phyloP scores from a whole-genome alignment of 2,888 invertebrate species.

The Cantharis rufa region DNA sequence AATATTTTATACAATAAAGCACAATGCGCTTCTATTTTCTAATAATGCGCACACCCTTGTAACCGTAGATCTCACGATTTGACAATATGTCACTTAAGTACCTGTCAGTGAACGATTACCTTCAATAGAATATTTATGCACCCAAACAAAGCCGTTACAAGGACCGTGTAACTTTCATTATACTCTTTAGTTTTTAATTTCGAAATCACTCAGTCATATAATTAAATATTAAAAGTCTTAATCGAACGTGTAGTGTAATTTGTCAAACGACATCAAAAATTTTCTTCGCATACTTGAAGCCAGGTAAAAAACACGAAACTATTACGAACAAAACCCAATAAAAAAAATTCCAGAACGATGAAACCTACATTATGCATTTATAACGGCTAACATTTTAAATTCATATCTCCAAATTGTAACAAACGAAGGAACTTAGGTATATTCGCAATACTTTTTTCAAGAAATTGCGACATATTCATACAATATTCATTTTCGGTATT shows the following conservation, averaged over 20 bases:
- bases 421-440: slow-evolving; percentile 2
- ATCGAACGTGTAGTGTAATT: slow-evolving; percentile 27
- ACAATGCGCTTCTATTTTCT: neutral
- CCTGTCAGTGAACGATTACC: slow-evolving; percentile 29
- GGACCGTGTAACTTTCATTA: slow-evolving; percentile 29
- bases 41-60: slow-evolving; percentile 21
- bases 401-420: slow-evolving; percentile 15
- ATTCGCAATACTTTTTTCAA: slow-evolving; percentile 14
- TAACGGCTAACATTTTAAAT: slow-evolving; percentile 16
- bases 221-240: slow-evolving; percentile 29
- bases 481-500: slow-evolving; percentile 24
- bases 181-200: slow-evolving; percentile 28
- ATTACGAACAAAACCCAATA: neutral
- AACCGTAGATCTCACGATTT: slow-evolving; percentile 24
- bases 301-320: neutral
- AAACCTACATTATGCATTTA: slow-evolving; percentile 18
- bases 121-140: slow-evolving; percentile 30
- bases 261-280: slow-evolving; percentile 25
- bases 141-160: slow-evolving; percentile 29
- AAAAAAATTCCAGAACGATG: neutral
- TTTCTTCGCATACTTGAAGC: slow-evolving; percentile 11
- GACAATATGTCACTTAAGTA: slow-evolving; percentile 32
- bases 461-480: slow-evolving; percentile 15
- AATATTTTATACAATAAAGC: neutral
- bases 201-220: slow-evolving; percentile 32